phyloP scores from a whole-genome alignment of 2,797 vertebrate genomes.

The Sternotherus odoratus region DNA sequence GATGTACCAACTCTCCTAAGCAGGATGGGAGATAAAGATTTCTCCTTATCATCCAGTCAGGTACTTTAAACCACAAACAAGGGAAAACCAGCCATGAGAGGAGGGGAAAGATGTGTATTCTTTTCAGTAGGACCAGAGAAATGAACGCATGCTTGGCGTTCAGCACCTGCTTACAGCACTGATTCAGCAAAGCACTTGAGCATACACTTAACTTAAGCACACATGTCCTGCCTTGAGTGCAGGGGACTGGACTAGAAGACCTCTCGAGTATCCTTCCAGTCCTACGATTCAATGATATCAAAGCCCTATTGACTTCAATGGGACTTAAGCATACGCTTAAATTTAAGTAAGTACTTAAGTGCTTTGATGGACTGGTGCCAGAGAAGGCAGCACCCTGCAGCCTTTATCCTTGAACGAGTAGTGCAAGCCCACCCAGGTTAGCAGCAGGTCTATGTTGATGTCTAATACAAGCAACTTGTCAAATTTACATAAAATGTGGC shows the following conservation, averaged over 20 bases:
- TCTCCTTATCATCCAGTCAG: not conserved
- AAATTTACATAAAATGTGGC: conserved; percentile 12
- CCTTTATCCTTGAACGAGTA: not conserved
- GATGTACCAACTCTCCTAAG: not conserved
- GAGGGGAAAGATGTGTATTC: not conserved
- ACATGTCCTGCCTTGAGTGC: not conserved
- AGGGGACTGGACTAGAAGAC: not conserved
- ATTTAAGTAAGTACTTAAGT: not conserved
- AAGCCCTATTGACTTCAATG: not conserved
- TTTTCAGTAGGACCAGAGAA: not conserved
- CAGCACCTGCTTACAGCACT: not conserved
- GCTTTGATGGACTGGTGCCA: not conserved
- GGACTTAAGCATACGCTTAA: not conserved
- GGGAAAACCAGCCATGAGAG: not conserved
- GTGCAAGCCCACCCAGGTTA: not conserved
- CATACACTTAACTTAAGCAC: not conserved
- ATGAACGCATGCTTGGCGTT: not conserved
- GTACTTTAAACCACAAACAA: not conserved
- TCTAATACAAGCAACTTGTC: conserved; percentile 21
- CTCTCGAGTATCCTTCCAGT: not conserved
- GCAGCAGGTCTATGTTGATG: conserved; percentile 42
- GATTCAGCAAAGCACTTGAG: not conserved
- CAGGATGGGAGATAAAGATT: not conserved
- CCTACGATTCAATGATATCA: not conserved
- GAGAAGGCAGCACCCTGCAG: not conserved